phyloP scores from a whole-genome alignment of 2,888 invertebrate genomes.

The Scaptodrosophila latifasciaeformis region DNA sequence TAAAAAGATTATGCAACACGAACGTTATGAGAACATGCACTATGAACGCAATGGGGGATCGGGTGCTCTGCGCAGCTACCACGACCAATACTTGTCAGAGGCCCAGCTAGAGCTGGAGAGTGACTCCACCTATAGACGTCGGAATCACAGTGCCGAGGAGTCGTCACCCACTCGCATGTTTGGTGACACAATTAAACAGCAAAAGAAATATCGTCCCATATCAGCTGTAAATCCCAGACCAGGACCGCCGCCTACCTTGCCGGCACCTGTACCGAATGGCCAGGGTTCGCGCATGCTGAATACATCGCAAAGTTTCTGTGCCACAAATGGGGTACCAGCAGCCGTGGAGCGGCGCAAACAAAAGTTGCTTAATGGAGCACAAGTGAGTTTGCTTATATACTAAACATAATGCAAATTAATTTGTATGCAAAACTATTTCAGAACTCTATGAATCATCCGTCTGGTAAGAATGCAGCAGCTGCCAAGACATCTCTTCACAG shows the following conservation, averaged over 20 bases:
- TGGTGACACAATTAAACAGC: conserved; percentile 80
- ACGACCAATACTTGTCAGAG: conserved; percentile 59
- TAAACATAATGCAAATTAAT: no score
- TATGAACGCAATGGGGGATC: conserved; percentile 58
- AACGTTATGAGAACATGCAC: conserved; percentile 71
- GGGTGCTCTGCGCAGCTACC: conserved; percentile 60
- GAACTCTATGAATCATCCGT: conserved; percentile 52
- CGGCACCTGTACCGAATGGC: conserved; percentile 80
- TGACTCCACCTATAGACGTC: conserved; percentile 64
- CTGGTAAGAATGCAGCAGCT: conserved; percentile 74
- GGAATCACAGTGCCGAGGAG: conserved; percentile 70
- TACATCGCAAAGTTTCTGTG: conserved; percentile 79
- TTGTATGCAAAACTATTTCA: no score
- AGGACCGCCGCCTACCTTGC: conserved; percentile 83
- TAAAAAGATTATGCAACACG: conserved; percentile 15
- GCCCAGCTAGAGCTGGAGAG: conserved; percentile 61
- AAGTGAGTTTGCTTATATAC: conserved; percentile 39
- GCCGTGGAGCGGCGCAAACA: conserved; percentile 71
- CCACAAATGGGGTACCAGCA: conserved; percentile 70
- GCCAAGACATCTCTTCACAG: conserved; percentile 89
- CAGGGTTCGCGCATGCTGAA: conserved; percentile 75
- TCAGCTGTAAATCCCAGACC: conserved; percentile 78
- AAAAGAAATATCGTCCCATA: conserved; percentile 77
- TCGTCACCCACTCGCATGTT: conserved; percentile 82
- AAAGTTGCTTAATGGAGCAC: conserved; percentile 68